Evolutionary conservation across 2,888 invertebrate species (phyloP).

Genomic region (Syrphus vitripennis): DNA sequence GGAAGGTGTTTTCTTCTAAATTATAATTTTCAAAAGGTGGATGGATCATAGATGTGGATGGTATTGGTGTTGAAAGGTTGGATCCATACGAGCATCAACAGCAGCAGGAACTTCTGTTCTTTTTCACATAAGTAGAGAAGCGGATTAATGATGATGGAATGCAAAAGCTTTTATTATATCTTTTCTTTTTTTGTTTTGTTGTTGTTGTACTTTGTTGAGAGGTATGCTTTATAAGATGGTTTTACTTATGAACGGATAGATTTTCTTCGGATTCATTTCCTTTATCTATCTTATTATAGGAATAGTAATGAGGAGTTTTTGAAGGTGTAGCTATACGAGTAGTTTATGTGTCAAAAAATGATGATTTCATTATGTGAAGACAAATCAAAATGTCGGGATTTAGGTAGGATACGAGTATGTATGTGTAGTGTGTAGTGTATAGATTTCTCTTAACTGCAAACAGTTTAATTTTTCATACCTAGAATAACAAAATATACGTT

Average conservation of each 20-base stretch:
- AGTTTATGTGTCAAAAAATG: not conserved
- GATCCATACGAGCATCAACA: slow-evolving; percentile 20
- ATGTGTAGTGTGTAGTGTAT: too few species aligned
- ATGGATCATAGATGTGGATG: not conserved
- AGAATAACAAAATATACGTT: too few species aligned
- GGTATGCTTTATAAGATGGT: slow-evolving; percentile 7
- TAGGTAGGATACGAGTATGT: too few species aligned
- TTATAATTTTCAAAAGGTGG: slow-evolving; percentile 22
- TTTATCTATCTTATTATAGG: not conserved
- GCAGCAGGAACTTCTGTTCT: slow-evolving; percentile 11
- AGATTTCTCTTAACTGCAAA: too few species aligned
- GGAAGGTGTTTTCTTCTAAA: slow-evolving; percentile 49
- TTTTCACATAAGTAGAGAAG: slow-evolving; percentile 10
- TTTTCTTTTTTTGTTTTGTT: not conserved
- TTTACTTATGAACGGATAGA: not conserved
- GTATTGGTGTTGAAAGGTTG: not conserved
- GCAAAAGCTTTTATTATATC: slow-evolving; percentile 49
- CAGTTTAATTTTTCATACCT: too few species aligned
- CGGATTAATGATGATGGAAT: slow-evolving; percentile 52
- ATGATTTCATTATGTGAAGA: not conserved
- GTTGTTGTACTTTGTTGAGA: not conserved
- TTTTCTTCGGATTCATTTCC: not conserved
- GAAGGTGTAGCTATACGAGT: not conserved
- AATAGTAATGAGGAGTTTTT: not conserved
- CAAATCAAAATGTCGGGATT: not conserved